Evolutionary conservation across 2,888 invertebrate genomes (phyloP).

Genomic region (Apotomis turbidana): DNA sequence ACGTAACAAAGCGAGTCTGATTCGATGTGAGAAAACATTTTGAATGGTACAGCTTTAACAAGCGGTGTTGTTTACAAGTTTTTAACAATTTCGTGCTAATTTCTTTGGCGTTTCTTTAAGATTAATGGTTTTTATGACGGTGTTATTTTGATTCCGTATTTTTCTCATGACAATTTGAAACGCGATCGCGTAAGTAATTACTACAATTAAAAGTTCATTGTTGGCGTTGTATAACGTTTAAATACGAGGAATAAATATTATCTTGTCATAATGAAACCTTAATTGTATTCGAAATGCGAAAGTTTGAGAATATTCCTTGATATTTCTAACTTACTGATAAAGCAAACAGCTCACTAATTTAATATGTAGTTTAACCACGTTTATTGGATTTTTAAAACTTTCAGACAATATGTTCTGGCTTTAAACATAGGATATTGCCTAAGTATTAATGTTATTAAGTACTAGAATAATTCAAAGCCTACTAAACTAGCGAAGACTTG

Average conservation of each 20-base stretch:
- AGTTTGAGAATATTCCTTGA: too few species aligned
- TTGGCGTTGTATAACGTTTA: neutral
- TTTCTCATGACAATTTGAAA: constrained; percentile 9
- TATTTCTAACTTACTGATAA: too few species aligned
- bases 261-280: neutral
- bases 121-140: constrained; percentile 7
- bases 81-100: constrained; percentile 25
- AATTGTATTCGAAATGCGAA: neutral
- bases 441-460: too few species aligned
- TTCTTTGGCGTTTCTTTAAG: constrained; percentile 1
- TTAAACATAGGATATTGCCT: too few species aligned
- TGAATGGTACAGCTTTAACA: constrained; percentile 35
- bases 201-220: neutral
- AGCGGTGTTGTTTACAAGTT: constrained; percentile 37
- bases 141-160: neutral
- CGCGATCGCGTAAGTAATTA: neutral
- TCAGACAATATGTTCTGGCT: too few species aligned
- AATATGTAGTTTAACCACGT: too few species aligned
- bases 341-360: too few species aligned
- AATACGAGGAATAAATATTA: neutral
- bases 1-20: constrained; percentile 51
- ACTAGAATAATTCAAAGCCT: neutral
- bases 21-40: constrained; percentile 38
- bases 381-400: too few species aligned
- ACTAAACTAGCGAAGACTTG: neutral